Percentiles rank a stretch among this genome's conserved stretches.
These are phyloP conservation scores for Orchestia grillus DNA, from an alignment of 1,140 invertebrate species.

Conservation along the genomic window DNA sequence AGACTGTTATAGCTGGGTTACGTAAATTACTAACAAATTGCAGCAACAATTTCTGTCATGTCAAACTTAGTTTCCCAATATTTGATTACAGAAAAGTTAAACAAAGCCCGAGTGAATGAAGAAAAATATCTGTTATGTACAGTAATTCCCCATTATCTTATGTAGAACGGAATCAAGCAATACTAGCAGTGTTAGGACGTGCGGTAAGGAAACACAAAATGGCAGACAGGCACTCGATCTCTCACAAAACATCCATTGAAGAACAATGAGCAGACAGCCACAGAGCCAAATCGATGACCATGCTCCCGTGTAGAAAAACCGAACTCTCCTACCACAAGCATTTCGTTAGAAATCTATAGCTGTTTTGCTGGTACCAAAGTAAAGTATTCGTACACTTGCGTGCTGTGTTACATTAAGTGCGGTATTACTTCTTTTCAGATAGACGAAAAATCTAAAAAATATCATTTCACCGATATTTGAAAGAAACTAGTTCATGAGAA, in stretches of 20 bases:
- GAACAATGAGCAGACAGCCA: background rate
- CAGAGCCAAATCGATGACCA: background rate
- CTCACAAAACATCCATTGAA: background rate
- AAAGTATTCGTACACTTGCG: background rate
- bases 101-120: background rate
- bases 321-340: background rate
- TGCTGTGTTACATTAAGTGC: background rate
- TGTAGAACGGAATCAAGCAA: background rate
- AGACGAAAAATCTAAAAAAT: background rate
- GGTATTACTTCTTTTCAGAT: background rate
- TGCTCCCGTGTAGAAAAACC: background rate
- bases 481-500: too few relatives aligned
- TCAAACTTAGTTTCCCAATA: background rate
- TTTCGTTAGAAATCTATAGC: background rate
- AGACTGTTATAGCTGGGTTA: background rate
- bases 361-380: background rate
- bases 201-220: background rate
- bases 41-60: background rate
- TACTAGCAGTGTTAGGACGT: background rate
- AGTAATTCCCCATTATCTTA: background rate
- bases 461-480: too few relatives aligned
- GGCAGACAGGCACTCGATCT: background rate
- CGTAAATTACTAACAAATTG: background rate
- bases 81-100: background rate
- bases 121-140: background rate